phyloP scores from a whole-genome alignment of 2,797 vertebrate genomes.

The Falco columbarius region DNA sequence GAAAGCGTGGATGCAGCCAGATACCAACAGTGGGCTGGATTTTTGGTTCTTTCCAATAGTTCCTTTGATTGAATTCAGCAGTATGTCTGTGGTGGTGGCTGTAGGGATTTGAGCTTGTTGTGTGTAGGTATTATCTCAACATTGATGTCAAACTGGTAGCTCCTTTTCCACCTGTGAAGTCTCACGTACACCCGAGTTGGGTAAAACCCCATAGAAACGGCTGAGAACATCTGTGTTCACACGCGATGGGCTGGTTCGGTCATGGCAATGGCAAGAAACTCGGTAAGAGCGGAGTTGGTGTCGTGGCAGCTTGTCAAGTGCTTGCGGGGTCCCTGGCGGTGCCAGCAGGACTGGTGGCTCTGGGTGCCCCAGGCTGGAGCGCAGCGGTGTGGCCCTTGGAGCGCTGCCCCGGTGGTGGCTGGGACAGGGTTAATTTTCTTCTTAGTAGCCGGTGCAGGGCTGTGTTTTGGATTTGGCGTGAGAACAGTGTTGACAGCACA shows the following conservation, averaged over 20 bases:
- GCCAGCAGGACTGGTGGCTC: neutral
- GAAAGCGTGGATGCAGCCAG: neutral
- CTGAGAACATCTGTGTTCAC: neutral
- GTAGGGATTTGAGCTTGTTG: neutral
- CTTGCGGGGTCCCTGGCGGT: neutral
- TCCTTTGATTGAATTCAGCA: neutral
- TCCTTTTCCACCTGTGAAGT: neutral
- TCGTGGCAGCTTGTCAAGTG: neutral
- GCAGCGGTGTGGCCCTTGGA: neutral
- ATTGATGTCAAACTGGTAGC: neutral
- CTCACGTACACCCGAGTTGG: neutral
- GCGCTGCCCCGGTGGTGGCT: no score
- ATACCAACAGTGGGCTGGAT: neutral
- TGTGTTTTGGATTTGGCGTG: no score
- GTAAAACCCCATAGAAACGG: neutral
- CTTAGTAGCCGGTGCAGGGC: no score
- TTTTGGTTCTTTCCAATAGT: neutral
- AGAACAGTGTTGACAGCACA: no score
- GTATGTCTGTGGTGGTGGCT: neutral
- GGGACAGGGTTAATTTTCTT: no score
- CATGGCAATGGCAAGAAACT: neutral
- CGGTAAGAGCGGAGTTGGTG: accelerated
- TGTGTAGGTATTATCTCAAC: neutral
- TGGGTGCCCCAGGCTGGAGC: neutral
- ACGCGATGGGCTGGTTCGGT: accelerated